Evolutionary conservation across 2,888 invertebrate species (phyloP).

Genomic region (Parelbella ahira): DNA sequence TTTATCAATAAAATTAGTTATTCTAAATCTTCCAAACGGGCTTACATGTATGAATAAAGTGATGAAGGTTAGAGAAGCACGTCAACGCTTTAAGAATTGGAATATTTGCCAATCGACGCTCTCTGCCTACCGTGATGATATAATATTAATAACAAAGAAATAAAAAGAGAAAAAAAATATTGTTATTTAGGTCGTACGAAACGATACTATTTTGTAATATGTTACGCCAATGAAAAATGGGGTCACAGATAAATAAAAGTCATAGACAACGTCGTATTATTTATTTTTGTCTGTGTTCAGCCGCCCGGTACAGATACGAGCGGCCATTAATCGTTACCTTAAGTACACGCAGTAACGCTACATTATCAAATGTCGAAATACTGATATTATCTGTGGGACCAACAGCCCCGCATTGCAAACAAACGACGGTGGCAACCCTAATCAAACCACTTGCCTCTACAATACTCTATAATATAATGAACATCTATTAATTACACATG

Average conservation of each 20-base stretch:
- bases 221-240: no score
- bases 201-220: no score
- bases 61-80: no score
- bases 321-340: slow-evolving; percentile 59
- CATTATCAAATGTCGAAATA: slow-evolving; percentile 77
- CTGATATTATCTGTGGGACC: slow-evolving; percentile 70
- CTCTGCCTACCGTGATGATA: no score
- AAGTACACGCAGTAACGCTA: slow-evolving; percentile 75
- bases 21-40: no score
- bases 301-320: slow-evolving; percentile 66
- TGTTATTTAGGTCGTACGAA: no score
- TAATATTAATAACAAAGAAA: no score
- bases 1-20: no score
- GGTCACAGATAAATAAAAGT: slow-evolving; percentile 62
- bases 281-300: slow-evolving; percentile 75
- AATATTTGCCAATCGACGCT: no score
- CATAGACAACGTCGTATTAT: slow-evolving; percentile 73
- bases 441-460: slow-evolving; percentile 40
- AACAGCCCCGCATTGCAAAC: slow-evolving; percentile 69
- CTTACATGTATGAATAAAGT: no score
- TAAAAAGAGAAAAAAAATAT: no score
- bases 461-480: slow-evolving; percentile 34
- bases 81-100: no score
- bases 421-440: slow-evolving; percentile 57
- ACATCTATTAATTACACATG: slow-evolving; percentile 41